These are phyloP conservation scores for Hypselothyrea guttata DNA, from an alignment of 2,888 invertebrate species.

Conservation along the genomic window DNA sequence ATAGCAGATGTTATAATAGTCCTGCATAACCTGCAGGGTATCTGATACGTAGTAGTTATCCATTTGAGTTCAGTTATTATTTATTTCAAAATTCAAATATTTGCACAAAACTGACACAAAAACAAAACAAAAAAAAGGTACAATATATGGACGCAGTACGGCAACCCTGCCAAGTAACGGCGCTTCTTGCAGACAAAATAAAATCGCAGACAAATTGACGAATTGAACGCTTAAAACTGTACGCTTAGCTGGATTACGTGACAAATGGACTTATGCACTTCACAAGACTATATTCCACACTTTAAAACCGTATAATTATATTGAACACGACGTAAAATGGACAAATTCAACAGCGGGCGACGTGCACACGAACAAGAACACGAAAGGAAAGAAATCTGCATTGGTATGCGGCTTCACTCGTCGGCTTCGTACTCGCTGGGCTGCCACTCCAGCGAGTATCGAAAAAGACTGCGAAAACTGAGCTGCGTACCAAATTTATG, in stretches of 20 bases:
- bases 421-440: too few species aligned
- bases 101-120: not conserved
- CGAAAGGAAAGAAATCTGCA: constrained; percentile 1
- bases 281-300: constrained; percentile 11
- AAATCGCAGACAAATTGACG: constrained; percentile 8
- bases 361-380: constrained; percentile 30
- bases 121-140: not conserved
- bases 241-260: constrained; percentile 4
- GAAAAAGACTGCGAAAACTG: too few species aligned
- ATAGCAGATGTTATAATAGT: not conserved
- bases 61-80: not conserved
- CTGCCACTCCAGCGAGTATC: too few species aligned
- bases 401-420: too few species aligned
- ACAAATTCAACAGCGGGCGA: constrained; percentile 18
- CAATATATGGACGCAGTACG: not conserved
- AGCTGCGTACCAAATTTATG: too few species aligned
- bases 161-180: constrained; percentile 30
- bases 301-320: constrained; percentile 1
- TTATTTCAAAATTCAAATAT: too few species aligned
- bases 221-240: constrained; percentile 3
- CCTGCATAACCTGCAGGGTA: too few species aligned
- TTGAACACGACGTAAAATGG: constrained; percentile 15
- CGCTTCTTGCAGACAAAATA: constrained; percentile 14
- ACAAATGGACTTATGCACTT: constrained; percentile 15
- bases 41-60: too few species aligned